Evolutionary conservation across 2,113 vertebrate species (phyloP), one percentile per base, ranked within the genome.

Genomic region (Xenus cinereus): DNA sequence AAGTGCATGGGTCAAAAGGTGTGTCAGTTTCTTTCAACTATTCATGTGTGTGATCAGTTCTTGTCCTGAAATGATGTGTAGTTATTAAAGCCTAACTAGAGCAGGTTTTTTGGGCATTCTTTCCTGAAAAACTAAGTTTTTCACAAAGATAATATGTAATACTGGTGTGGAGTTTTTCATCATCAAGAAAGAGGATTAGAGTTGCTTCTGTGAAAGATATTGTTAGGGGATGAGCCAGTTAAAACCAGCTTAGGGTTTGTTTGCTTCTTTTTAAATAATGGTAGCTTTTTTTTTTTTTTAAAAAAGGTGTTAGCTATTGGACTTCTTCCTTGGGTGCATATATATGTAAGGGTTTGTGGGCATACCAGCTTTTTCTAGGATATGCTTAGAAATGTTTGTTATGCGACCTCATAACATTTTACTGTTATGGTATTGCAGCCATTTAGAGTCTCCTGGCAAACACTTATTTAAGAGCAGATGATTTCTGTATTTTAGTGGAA

Each of bases 331-430:
- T 76, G 18, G 19, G 17, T 48, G 71, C 14, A 35, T 50, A 57
- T 75, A 19, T 80, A 45, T n/a, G 41, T 83, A 84, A 41, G 35
- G 3, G 23, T 80, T 77, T 67, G 16, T 90, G 75, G 66, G 20
- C 45, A 71, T 62, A 72, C 39, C 45, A 60, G 14, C 2, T 66
- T 95, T 66, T 87, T 83, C 59, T 91, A 83, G 12, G 35, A 68
- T 89, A 75, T 72, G 80, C 81, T 93, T 91, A 73, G 87, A 78
- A 95, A 57, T 46, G 5, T 68, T 71, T 41, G 2, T n/a, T 75
- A 32, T 68, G 9, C 56, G 80, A 68, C 35, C 63, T 76, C 21
- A n/a, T 9, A 56, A 73, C 16, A 45, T 53, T 83, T 83, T 35
- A 62, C 14, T 66, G 30, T 23, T 77, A 43, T 46, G 30, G 4